A percentile compares a stretch with the other conserved stretches of the same genome.
Conservation (phyloP, 2,113 vertebrate genomes). For the Anseranas semipalmata region DNA sequence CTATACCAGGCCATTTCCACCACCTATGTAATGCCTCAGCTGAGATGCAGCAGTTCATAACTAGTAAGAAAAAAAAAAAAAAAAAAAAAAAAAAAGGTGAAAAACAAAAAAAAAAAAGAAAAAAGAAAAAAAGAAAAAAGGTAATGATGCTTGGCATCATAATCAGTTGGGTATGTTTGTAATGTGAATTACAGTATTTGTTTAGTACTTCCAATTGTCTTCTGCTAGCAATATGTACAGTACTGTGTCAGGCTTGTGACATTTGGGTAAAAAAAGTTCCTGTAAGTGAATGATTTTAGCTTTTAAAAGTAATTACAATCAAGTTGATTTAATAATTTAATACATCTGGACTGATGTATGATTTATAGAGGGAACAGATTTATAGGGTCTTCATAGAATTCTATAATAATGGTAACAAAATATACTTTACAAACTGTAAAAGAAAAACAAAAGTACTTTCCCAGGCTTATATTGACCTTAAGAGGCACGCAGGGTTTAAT, state of each 20-base stretch:
- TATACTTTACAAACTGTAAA: slow-evolving; percentile 78
- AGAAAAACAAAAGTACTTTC: slow-evolving; percentile 77
- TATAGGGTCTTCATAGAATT: slow-evolving; percentile 78
- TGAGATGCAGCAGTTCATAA: slow-evolving; percentile 72
- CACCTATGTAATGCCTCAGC: slow-evolving; percentile 74
- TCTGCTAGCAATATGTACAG: slow-evolving; percentile 95
- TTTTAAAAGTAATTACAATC: slow-evolving; percentile 81
- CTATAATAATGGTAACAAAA: slow-evolving; percentile 81
- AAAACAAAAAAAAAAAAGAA: neutral
- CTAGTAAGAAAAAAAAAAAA: neutral
- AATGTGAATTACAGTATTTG: slow-evolving; percentile 81
- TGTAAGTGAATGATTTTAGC: slow-evolving; percentile 91
- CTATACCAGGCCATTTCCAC: slow-evolving; percentile 67
- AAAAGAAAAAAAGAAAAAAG: slow-evolving; percentile 8
- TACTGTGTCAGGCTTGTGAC: slow-evolving; percentile 89
- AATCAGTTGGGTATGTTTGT: slow-evolving; percentile 87
- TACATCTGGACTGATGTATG: slow-evolving; percentile 79
- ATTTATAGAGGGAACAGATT: slow-evolving; percentile 75
- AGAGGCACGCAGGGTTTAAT: slow-evolving; percentile 84
- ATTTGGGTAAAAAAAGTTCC: slow-evolving; percentile 82
- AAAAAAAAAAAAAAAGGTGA: neutral
- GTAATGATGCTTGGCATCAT: slow-evolving; percentile 70
- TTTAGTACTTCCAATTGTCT: slow-evolving; percentile 89
- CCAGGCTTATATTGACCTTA: slow-evolving; percentile 84
- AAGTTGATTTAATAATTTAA: slow-evolving; percentile 85